Conservation (phyloP, 1,140 invertebrate species). For the Melitaea cinxia region DNA sequence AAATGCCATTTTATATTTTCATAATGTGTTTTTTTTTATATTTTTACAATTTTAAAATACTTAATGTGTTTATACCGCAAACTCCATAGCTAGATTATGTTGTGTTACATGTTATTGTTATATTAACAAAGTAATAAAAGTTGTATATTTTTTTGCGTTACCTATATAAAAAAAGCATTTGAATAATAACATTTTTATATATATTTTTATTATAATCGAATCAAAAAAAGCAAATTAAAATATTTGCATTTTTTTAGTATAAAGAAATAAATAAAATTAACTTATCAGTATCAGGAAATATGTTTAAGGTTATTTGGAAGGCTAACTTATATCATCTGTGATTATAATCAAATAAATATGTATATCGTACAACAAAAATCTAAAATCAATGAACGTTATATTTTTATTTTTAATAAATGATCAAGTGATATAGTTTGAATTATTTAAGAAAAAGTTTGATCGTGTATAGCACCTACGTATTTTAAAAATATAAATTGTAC, state of each 20-base stretch:
- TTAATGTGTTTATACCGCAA: neutral
- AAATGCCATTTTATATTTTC: neutral
- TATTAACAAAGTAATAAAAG: too few species aligned
- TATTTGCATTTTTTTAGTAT: constrained; percentile 3
- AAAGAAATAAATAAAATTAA: neutral
- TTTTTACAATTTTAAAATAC: neutral
- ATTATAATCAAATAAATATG: neutral
- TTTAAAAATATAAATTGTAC: too few species aligned
- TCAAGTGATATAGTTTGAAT: too few species aligned
- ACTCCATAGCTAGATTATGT: neutral
- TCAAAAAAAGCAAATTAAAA: too few species aligned
- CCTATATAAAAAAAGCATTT: neutral
- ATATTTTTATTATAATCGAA: neutral
- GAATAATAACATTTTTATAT: constrained; percentile 9
- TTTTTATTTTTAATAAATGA: neutral
- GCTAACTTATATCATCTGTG: constrained; percentile 1
- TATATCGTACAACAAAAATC: neutral
- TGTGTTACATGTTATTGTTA: constrained; percentile 7
- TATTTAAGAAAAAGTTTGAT: too few species aligned
- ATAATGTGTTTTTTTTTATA: neutral
- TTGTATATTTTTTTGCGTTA: too few species aligned
- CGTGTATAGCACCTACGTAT: too few species aligned
- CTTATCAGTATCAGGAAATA: neutral
- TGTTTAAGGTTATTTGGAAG: constrained; percentile 2
- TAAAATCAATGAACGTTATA: neutral